These are phyloP conservation scores for Pelagia noctiluca DNA, from an alignment of 30 jellyfish, hydroid and myxozoan species.

Conservation along the genomic window DNA sequence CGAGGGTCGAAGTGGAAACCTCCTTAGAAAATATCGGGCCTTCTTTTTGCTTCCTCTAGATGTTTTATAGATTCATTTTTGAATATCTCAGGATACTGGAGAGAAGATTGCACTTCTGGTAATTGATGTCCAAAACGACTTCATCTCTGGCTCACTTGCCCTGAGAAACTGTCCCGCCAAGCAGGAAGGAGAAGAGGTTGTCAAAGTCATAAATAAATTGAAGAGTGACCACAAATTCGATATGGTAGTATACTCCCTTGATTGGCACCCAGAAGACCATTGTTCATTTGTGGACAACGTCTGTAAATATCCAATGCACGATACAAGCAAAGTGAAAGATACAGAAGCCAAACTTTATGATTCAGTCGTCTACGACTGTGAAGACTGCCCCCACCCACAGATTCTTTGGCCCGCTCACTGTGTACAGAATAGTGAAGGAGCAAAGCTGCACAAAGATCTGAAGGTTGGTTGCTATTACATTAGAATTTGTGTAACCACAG, in stretches of 20 bases:
- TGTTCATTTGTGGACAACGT: slow-evolving; percentile 88
- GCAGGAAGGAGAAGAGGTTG: slow-evolving; percentile 95
- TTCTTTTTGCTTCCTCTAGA: too few species aligned
- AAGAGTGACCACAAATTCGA: slow-evolving; percentile 55
- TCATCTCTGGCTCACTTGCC: slow-evolving; percentile 94
- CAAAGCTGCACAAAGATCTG: slow-evolving; percentile 84
- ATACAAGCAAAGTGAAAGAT: slow-evolving; percentile 41
- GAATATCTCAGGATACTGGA: slow-evolving; percentile 42
- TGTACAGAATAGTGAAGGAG: slow-evolving; percentile 93
- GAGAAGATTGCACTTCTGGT: slow-evolving; percentile 71
- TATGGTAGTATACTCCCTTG: slow-evolving; percentile 68
- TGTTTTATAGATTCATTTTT: neutral
- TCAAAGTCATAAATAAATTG: slow-evolving; percentile 70
- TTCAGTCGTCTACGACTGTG: slow-evolving; percentile 79
- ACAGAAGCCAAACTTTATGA: slow-evolving; percentile 70
- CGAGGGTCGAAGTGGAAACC: neutral
- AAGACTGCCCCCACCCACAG: slow-evolving; percentile 71
- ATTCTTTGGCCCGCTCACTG: slow-evolving; percentile 97
- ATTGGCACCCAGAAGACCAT: slow-evolving; percentile 97
- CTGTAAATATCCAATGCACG: slow-evolving; percentile 75
- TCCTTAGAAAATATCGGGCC: too few species aligned
- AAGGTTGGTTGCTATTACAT: slow-evolving; percentile 51
- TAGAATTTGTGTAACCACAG: neutral
- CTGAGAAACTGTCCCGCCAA: slow-evolving; percentile 88
- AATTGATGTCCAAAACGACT: slow-evolving; percentile 97